phyloP scores from a whole-genome alignment of 2,797 vertebrate genomes.

The Rhabdophis nuchalis region DNA sequence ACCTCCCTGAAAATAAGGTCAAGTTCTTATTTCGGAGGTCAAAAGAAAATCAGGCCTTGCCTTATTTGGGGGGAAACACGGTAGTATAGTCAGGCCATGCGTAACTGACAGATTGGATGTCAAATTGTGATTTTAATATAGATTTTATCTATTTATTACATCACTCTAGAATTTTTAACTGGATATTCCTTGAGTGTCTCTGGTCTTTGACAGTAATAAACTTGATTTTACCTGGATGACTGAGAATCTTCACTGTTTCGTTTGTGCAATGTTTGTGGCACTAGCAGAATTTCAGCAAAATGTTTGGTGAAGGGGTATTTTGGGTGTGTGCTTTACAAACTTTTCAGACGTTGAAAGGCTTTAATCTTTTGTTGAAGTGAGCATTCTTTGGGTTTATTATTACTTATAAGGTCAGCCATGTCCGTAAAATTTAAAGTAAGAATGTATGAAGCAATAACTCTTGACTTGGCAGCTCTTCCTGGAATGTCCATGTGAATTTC shows the following conservation, averaged over 20 bases:
- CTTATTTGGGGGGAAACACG: no score
- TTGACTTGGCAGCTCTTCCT: neutral
- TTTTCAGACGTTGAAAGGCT: neutral
- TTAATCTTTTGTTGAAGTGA: neutral
- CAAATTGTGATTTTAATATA: no score
- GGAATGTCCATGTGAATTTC: neutral
- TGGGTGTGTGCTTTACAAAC: neutral
- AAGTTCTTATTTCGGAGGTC: no score
- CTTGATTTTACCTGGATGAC: neutral
- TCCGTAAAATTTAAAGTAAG: neutral
- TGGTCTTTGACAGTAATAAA: no score
- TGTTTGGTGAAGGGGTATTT: neutral
- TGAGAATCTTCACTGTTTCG: no score
- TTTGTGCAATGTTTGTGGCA: neutral
- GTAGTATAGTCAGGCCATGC: no score
- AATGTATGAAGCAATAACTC: neutral
- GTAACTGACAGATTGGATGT: no score
- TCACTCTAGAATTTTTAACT: no score
- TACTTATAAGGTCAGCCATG: neutral
- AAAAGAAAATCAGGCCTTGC: no score
- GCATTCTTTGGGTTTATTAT: neutral
- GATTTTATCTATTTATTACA: no score
- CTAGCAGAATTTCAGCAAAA: neutral
- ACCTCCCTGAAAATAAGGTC: no score
- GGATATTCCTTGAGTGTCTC: no score